Percentiles rank a stretch among this genome's conserved stretches.
Conservation (phyloP, 2,113 vertebrate species). For the Sminthopsis crassicaudata region DNA sequence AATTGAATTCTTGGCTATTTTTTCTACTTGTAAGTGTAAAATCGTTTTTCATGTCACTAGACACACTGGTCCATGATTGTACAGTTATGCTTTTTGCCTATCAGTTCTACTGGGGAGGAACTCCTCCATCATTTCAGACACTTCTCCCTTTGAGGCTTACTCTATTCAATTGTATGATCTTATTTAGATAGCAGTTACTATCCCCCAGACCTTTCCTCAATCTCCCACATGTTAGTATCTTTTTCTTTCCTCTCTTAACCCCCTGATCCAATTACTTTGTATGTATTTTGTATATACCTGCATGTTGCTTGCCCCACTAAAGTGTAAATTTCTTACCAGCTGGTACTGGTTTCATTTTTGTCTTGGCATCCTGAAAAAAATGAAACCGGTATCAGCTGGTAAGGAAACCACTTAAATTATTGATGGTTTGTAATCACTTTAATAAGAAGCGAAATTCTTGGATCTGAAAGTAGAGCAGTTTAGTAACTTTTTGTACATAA, state of each 20-base stretch:
- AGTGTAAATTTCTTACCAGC: not conserved
- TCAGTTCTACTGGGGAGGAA: not conserved
- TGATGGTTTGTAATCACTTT: not conserved
- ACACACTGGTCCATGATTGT: not conserved
- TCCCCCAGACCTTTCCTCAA: not conserved
- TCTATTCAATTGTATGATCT: not conserved
- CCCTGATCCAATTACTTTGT: no score
- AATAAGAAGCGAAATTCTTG: not conserved
- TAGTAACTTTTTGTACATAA: not conserved
- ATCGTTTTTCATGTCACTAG: not conserved
- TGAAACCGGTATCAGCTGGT: no score
- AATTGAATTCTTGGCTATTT: not conserved
- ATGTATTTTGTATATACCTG: not conserved
- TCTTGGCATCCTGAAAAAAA: not conserved
- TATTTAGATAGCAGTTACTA: not conserved
- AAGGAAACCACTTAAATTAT: not conserved
- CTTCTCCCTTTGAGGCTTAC: not conserved
- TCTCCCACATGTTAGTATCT: not conserved
- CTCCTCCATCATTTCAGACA: not conserved
- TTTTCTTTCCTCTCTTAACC: not conserved
- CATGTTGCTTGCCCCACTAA: not conserved
- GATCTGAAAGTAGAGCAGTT: not conserved
- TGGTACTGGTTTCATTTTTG: not conserved
- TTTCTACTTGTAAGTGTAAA: not conserved
- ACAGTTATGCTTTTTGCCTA: not conserved